A percentile compares a stretch with the other conserved stretches of the same genome.
Evolutionary conservation across 2,888 invertebrate genomes (phyloP).

Genomic region (Gymnosoma rotundatum): DNA sequence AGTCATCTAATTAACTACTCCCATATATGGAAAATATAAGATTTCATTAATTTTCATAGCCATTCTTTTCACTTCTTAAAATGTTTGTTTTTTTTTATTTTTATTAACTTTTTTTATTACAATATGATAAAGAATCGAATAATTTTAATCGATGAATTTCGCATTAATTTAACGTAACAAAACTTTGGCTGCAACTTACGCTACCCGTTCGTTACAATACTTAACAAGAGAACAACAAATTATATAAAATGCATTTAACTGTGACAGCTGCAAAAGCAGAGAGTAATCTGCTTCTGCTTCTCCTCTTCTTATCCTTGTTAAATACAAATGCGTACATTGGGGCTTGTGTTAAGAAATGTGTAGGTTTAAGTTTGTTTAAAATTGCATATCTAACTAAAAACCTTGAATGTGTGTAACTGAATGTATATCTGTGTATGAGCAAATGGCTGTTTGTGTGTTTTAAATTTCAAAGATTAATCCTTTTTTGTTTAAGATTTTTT

Average conservation of each 20-base stretch:
- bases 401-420: constrained; percentile 14
- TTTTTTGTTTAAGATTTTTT: constrained; percentile 64
- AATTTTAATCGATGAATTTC: constrained; percentile 72
- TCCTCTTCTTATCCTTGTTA: constrained; percentile 52
- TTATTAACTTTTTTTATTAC: not conserved
- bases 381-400: constrained; percentile 11
- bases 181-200: constrained; percentile 21
- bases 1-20: too few species aligned
- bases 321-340: constrained; percentile 51
- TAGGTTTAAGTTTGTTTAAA: not conserved
- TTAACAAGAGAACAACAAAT: constrained; percentile 20
- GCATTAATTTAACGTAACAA: constrained; percentile 66
- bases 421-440: too few species aligned
- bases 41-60: not conserved
- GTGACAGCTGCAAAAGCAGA: not conserved
- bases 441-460: constrained; percentile 3
- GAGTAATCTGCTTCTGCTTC: not conserved
- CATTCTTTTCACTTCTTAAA: not conserved
- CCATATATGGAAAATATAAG: too few species aligned
- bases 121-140: constrained; percentile 31
- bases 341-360: not conserved
- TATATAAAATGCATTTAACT: constrained; percentile 26
- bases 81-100: not conserved
- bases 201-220: not conserved
- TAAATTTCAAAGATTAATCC: constrained; percentile 65